Percentiles rank a stretch among this genome's conserved stretches.
These are phyloP conservation scores for Dyspetes luteomarginatus DNA, from an alignment of 2,888 invertebrate genomes.

Conservation along the genomic window DNA sequence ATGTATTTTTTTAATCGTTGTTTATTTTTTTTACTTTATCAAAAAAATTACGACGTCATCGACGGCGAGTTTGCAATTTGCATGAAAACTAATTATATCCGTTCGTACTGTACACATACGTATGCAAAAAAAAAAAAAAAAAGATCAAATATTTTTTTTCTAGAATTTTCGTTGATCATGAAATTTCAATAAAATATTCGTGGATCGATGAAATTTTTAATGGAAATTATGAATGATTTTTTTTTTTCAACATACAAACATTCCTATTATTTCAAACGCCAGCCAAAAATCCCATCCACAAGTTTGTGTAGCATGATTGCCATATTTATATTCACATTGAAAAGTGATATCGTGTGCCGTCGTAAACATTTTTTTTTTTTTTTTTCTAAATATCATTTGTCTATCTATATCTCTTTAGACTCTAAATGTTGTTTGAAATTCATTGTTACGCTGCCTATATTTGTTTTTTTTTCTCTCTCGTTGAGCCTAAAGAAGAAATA, in stretches of 20 bases:
- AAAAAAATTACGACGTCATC: slow-evolving; percentile 35
- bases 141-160: no score
- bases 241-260: no score
- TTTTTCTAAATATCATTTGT: slow-evolving; percentile 18
- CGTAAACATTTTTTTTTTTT: slow-evolving; percentile 43
- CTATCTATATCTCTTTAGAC: slow-evolving; percentile 50
- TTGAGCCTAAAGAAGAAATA: slow-evolving; percentile 26
- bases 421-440: slow-evolving; percentile 64
- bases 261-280: no score
- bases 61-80: slow-evolving; percentile 66
- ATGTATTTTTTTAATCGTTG: slow-evolving; percentile 45
- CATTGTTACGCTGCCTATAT: slow-evolving; percentile 42
- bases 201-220: background rate
- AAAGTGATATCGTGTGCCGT: slow-evolving; percentile 48
- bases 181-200: no score
- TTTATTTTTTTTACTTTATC: slow-evolving; percentile 20
- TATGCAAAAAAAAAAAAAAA: background rate
- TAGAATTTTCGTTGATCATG: no score
- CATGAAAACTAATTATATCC: slow-evolving; percentile 65
- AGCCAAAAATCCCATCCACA: slow-evolving; percentile 23
- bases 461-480: slow-evolving; percentile 24
- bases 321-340: slow-evolving; percentile 38
- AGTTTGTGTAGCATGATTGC: slow-evolving; percentile 68
- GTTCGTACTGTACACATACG: slow-evolving; percentile 49
- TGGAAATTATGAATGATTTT: background rate